These are phyloP conservation scores for Galerucella nymphaeae DNA, from an alignment of 2,888 invertebrate species.

Conservation along the genomic window DNA sequence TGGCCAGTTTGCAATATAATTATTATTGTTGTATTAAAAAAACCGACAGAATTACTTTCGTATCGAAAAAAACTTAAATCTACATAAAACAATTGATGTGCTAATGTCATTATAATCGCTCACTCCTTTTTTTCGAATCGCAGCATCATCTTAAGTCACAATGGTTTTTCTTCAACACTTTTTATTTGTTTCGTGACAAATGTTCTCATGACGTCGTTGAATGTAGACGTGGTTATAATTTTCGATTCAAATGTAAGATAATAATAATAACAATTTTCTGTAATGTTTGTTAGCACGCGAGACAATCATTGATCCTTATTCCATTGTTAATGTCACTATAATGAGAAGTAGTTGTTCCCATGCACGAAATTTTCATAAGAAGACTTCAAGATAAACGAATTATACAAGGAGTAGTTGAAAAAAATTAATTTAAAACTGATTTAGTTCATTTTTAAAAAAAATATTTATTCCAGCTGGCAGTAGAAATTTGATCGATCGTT, in stretches of 20 bases:
- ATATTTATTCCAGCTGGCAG: background rate
- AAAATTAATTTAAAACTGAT: too few relatives aligned
- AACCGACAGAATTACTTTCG: background rate
- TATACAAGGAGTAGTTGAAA: background rate
- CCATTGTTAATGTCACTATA: constrained; percentile 36
- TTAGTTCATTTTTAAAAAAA: too few relatives aligned
- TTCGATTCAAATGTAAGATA: constrained; percentile 26
- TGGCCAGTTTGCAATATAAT: background rate
- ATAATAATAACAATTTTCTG: constrained; percentile 32
- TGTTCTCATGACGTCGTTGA: constrained; percentile 15
- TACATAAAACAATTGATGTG: constrained; percentile 18
- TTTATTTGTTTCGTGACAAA: constrained; percentile 12
- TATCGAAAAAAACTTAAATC: background rate
- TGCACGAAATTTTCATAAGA: constrained; percentile 1
- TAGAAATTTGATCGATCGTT: background rate
- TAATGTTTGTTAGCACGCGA: constrained; percentile 30
- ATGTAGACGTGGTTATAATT: constrained; percentile 23
- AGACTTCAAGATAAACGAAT: background rate
- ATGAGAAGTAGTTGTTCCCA: constrained; percentile 13
- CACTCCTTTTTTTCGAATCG: constrained; percentile 1
- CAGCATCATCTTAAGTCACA: constrained; percentile 3
- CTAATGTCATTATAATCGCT: constrained; percentile 29
- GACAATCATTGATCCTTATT: constrained; percentile 31
- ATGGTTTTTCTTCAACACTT: background rate
- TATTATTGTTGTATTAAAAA: background rate